Evolutionary conservation across 2,888 invertebrate genomes (phyloP).

Genomic region (Odontomyia ornata): DNA sequence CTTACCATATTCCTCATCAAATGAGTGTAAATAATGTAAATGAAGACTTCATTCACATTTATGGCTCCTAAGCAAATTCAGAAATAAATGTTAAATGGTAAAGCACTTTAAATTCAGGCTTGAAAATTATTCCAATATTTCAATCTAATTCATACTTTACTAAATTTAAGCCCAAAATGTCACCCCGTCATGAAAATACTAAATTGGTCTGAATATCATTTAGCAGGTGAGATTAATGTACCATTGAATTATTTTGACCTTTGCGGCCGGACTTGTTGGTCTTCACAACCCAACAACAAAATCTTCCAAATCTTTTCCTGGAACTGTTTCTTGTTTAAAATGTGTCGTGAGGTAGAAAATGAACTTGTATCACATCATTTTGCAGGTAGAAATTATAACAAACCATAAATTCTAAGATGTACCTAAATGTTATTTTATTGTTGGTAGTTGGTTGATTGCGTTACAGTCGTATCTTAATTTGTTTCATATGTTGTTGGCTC

Average conservation of each 20-base stretch:
- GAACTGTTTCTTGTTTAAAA: constrained; percentile 10
- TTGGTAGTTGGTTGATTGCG: background rate
- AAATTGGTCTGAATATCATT: background rate
- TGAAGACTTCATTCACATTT: too few relatives aligned
- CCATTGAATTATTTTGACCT: constrained; percentile 36
- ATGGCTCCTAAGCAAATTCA: too few relatives aligned
- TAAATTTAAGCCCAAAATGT: too few relatives aligned
- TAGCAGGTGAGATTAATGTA: constrained; percentile 35
- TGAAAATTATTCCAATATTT: too few relatives aligned
- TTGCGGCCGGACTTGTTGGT: background rate
- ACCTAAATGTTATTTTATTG: background rate
- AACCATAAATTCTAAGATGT: background rate
- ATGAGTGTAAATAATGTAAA: too few relatives aligned
- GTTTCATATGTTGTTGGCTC: background rate
- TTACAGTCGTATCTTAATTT: constrained; percentile 26
- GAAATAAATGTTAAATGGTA: too few relatives aligned
- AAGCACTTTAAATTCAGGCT: too few relatives aligned
- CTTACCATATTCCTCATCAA: too few relatives aligned
- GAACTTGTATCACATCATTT: constrained; percentile 14
- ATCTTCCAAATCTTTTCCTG: constrained; percentile 11
- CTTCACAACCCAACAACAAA: background rate
- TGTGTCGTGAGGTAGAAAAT: background rate
- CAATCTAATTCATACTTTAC: too few relatives aligned
- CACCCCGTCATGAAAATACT: background rate
- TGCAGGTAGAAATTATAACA: background rate